Evolutionary conservation across 2,888 invertebrate genomes (phyloP), one percentile per base, ranked within the genome.

Genomic region (Microplitis manilae): DNA sequence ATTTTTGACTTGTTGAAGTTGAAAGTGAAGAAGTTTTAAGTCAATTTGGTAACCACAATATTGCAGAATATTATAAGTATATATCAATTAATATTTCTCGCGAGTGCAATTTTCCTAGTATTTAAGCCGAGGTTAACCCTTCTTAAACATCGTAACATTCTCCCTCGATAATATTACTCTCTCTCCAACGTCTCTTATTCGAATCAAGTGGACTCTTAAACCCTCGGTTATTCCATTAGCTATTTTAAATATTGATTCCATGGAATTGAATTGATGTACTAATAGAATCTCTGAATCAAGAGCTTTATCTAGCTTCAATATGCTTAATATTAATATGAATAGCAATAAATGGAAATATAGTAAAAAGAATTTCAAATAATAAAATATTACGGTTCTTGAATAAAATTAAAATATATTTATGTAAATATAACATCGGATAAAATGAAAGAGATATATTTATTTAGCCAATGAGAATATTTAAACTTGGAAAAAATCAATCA

Each of bases 171-270:
- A 67, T 68, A 70, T 69, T 65, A 68, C 70, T 62, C 65, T 73
- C 61, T 70, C 38, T 61, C 67, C 13, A 17, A 70, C 15, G 64
- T 38, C 30, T 59, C 40, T 67, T 40, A 64, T 60, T 71, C 76
- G 79, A 79, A 79, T 79, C 77, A 79, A 82, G 80, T 82, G 82
- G 81, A 73, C 81, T 80, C 81, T 76, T 77, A 72, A 77, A 75
- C 72, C 75, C 69, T 62, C 60, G 72, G 77, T 80, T 79, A 81
- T 84, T 84, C 83, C 85, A 87, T 86, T 85, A 84, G 83, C 81
- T 84, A 87, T 13, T 87, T 87, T 86, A 87, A 87, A 88, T 88
- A 88, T 88, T 86, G 87, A 88, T 87, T 84, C 73, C 75, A 62
- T 30, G 62, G 68, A 69, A 69, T 77, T 77, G 67, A 69, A 80